Conservation (phyloP, 2,113 vertebrate genomes). For the Ctenomys sociabilis region DNA sequence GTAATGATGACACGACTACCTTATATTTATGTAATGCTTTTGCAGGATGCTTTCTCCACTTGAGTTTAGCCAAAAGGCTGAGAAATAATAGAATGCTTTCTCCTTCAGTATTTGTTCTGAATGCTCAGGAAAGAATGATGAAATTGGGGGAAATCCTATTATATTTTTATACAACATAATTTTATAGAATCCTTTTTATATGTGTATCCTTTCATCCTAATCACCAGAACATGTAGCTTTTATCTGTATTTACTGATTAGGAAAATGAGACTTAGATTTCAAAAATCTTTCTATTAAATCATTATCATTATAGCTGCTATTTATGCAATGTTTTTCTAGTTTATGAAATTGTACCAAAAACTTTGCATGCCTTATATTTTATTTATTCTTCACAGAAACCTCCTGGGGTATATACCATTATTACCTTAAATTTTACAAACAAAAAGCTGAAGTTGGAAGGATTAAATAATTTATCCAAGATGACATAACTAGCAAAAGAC, state of each 20-base stretch:
- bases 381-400: neutral
- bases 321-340: neutral
- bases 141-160: neutral
- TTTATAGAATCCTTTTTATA: neutral
- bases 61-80: too few species aligned
- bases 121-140: neutral
- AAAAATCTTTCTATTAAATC: slow-evolving; percentile 29
- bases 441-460: neutral
- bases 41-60: neutral
- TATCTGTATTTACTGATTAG: neutral
- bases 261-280: neutral
- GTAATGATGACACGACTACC: neutral
- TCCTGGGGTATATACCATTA: neutral
- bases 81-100: neutral
- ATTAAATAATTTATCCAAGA: slow-evolving; percentile 46
- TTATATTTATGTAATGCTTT: slow-evolving; percentile 35
- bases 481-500: neutral
- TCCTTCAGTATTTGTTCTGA: slow-evolving; percentile 2
- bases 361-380: neutral
- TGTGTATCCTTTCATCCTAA: neutral
- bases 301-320: neutral
- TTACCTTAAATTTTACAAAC: slow-evolving; percentile 52
- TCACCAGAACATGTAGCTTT: neutral
- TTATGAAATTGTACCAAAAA: neutral
- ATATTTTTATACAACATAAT: slow-evolving; percentile 27